Conservation (phyloP, 2,797 vertebrate species). For the Esox lucius region DNA sequence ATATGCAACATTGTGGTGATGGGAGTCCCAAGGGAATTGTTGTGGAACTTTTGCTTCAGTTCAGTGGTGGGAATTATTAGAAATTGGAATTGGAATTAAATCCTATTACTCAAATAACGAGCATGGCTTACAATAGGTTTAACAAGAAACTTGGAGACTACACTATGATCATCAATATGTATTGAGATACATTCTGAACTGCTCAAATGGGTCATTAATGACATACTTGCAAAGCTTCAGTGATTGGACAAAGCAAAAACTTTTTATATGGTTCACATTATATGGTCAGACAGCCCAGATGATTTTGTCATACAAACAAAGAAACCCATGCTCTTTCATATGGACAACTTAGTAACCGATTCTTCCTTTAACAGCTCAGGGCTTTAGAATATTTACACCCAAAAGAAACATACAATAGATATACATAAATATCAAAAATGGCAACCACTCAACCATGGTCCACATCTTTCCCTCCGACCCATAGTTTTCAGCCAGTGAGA, state of each 20-base stretch:
- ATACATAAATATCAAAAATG: neutral
- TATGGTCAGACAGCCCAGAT: neutral
- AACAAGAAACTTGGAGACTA: no score
- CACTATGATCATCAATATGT: slow-evolving; percentile 11
- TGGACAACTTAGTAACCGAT: neutral
- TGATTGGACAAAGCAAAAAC: neutral
- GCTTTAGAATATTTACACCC: neutral
- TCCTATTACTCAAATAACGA: neutral
- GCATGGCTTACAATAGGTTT: neutral
- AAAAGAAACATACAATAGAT: neutral
- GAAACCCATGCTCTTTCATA: neutral
- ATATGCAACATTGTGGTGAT: neutral
- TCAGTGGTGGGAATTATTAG: no score
- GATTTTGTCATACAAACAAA: slow-evolving; percentile 4
- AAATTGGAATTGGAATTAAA: neutral
- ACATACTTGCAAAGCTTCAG: neutral
- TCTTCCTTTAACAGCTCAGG: neutral
- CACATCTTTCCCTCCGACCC: neutral
- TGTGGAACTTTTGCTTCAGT: no score
- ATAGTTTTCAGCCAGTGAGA: neutral
- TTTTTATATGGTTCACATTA: neutral
- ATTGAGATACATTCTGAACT: slow-evolving; percentile 3
- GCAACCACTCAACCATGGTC: neutral
- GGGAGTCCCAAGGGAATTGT: neutral
- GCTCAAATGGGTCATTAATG: neutral